Conservation (phyloP, 2,797 vertebrate genomes). For the Liasis olivaceus region DNA sequence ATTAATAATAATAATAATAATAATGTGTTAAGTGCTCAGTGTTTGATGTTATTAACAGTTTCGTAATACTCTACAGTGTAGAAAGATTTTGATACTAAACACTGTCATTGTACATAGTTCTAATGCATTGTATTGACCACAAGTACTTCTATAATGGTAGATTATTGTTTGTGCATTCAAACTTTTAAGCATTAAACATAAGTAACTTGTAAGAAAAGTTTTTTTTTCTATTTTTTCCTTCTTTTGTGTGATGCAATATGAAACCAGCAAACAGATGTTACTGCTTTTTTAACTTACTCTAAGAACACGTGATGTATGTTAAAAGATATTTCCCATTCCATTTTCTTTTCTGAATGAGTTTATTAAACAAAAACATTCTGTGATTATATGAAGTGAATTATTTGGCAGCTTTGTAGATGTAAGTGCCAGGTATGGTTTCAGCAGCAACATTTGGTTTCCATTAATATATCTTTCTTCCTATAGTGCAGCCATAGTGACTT, state of each 20-base stretch:
- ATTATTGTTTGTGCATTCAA: conserved; percentile 84
- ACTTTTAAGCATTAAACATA: conserved; percentile 87
- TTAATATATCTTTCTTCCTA: neutral
- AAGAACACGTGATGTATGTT: neutral
- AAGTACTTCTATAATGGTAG: conserved; percentile 84
- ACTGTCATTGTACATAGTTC: conserved; percentile 86
- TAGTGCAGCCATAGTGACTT: neutral
- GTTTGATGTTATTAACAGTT: conserved; percentile 86
- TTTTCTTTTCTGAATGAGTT: neutral
- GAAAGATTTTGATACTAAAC: conserved; percentile 88
- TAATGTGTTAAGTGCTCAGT: conserved; percentile 84
- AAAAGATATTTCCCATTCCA: neutral
- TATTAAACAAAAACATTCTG: neutral
- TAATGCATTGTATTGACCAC: conserved; percentile 82
- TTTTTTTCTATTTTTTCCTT: conserved; percentile 37
- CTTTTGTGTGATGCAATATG: neutral
- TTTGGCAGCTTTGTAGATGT: neutral
- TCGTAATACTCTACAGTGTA: conserved; percentile 83
- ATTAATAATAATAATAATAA: conserved; percentile 57
- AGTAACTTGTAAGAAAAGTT: conserved; percentile 78
- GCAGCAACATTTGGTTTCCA: fast-evolving
- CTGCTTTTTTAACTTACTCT: neutral
- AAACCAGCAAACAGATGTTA: neutral
- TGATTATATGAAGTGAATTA: neutral
- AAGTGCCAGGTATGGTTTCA: neutral